Percentiles rank a stretch among this genome's conserved stretches.
These are phyloP conservation scores for Sapayoa aenigma DNA, from an alignment of 2,113 vertebrate genomes.

Conservation along the genomic window DNA sequence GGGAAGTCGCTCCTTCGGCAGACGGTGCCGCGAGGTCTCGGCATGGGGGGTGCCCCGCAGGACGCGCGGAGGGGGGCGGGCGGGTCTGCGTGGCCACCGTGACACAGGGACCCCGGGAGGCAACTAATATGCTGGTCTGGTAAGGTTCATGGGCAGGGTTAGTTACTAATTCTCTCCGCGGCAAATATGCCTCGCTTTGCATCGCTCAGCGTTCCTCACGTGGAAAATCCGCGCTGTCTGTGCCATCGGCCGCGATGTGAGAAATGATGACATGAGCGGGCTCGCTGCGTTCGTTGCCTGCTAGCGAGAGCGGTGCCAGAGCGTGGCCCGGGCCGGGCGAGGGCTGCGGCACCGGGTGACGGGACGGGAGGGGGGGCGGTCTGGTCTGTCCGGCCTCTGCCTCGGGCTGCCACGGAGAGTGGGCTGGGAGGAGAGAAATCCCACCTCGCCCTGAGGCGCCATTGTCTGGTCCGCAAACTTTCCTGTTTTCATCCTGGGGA, in stretches of 20 bases:
- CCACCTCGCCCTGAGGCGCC: not conserved
- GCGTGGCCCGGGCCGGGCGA: not conserved
- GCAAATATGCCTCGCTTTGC: not conserved
- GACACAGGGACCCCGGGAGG: not conserved
- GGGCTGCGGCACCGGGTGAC: not conserved
- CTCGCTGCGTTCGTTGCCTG: not conserved
- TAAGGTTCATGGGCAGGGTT: not conserved
- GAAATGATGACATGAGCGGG: not conserved
- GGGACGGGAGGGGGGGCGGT: no score
- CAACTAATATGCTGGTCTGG: accelerated
- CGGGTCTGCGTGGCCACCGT: not conserved
- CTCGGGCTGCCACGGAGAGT: not conserved
- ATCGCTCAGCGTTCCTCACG: not conserved
- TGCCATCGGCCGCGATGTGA: not conserved
- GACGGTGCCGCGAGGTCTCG: not conserved
- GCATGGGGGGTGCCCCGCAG: not conserved
- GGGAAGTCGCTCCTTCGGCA: not conserved
- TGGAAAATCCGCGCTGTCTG: not conserved
- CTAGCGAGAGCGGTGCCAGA: not conserved
- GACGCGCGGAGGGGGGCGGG: not conserved
- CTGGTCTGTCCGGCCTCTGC: not conserved
- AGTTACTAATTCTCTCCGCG: not conserved
- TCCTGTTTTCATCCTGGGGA: not conserved
- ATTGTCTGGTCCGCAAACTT: not conserved
- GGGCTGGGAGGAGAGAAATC: not conserved